These are phyloP conservation scores for Pteropus alecto DNA, from an alignment of 2,113 vertebrate genomes.

Conservation along the genomic window DNA sequence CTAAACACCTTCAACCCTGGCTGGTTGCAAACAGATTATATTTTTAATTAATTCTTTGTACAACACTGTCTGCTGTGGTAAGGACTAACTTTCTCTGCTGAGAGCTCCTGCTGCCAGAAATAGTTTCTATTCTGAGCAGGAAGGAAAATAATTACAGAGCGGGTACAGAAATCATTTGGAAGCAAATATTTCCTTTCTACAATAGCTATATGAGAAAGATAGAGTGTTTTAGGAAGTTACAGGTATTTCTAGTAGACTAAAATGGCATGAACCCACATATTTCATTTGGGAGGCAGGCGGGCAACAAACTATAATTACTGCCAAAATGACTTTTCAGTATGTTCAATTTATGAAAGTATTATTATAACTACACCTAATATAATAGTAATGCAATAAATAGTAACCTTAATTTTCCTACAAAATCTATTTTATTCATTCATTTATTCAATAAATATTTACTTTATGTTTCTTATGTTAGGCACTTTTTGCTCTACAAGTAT, in stretches of 20 bases:
- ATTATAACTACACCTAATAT: neutral
- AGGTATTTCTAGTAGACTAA: neutral
- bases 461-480: neutral
- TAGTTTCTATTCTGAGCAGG: neutral
- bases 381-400: slow-evolving; percentile 1
- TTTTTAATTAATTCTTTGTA: slow-evolving; percentile 37
- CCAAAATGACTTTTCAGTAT: neutral
- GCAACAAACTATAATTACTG: neutral
- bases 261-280: neutral
- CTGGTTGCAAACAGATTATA: neutral
- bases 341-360: neutral
- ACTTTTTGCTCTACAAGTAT: neutral
- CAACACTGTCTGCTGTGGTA: neutral
- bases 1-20: neutral
- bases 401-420: neutral
- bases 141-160: neutral
- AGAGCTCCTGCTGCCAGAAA: neutral
- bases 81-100: neutral
- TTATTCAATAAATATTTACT: neutral
- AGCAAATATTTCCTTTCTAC: slow-evolving; percentile 29
- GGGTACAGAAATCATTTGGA: slow-evolving; percentile 13
- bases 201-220: neutral
- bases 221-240: neutral
- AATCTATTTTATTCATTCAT: neutral
- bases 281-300: neutral